These are phyloP conservation scores for Bubalus kerabau DNA, from an alignment of 2,113 vertebrate species.

Conservation along the genomic window DNA sequence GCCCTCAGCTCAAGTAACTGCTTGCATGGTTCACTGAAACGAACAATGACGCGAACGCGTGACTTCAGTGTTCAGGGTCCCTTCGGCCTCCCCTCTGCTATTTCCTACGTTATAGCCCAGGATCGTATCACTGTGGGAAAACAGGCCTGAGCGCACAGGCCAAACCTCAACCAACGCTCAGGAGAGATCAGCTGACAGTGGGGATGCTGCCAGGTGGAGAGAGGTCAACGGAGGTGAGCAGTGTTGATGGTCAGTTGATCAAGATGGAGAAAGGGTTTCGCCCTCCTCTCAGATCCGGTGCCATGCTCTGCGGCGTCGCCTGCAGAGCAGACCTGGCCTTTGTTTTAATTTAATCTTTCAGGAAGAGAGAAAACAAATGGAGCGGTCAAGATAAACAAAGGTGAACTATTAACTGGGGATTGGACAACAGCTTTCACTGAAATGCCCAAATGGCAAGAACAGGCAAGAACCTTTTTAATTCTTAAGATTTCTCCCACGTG, in stretches of 20 bases:
- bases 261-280: not conserved
- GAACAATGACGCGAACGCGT: fast-evolving
- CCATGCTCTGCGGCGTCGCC: not conserved
- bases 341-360: not conserved
- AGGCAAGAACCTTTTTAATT: not conserved
- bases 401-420: not conserved
- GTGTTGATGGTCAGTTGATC: not conserved
- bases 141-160: not conserved
- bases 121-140: not conserved
- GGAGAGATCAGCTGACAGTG: not conserved
- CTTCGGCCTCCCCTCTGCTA: not conserved
- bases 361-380: not conserved
- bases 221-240: not conserved
- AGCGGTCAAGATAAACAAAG: not conserved
- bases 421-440: not conserved
- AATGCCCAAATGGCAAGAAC: not conserved
- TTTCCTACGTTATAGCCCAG: not conserved
- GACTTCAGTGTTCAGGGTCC: not conserved
- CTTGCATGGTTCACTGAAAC: fast-evolving
- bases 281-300: not conserved
- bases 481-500: not conserved
- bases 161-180: not conserved
- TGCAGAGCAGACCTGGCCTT: not conserved
- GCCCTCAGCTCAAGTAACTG: not conserved
- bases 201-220: not conserved